These are phyloP conservation scores for Apeira syringaria DNA, from an alignment of 2,888 invertebrate genomes.

Conservation along the genomic window DNA sequence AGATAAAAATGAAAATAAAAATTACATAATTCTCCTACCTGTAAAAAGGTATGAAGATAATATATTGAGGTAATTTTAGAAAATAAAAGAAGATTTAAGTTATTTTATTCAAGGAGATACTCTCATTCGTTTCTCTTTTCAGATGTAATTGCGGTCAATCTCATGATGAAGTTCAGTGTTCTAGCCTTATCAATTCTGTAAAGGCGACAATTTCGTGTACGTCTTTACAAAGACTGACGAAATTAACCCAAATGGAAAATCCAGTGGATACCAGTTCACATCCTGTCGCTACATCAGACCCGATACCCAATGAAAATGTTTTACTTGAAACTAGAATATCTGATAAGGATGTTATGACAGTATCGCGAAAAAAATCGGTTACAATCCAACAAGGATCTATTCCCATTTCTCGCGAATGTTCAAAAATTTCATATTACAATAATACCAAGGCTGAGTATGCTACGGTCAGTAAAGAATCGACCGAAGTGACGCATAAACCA, in stretches of 20 bases:
- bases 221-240: conserved; percentile 16
- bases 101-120: too few relatives aligned
- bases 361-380: conserved; percentile 23
- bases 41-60: conserved; percentile 18
- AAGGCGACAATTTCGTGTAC: conserved; percentile 22
- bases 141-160: conserved; percentile 20
- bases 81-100: neutral
- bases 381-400: conserved; percentile 13
- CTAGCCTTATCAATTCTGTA: conserved; percentile 15
- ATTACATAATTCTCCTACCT: conserved; percentile 35
- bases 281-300: conserved; percentile 2
- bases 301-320: conserved; percentile 1
- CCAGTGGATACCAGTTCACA: conserved; percentile 3
- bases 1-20: conserved; percentile 29
- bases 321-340: neutral
- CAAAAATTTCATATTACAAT: conserved; percentile 3
- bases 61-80: conserved; percentile 11
- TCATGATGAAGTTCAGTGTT: conserved; percentile 1
- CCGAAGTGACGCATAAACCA: conserved; percentile 11
- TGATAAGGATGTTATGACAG: neutral
- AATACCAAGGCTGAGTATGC: conserved; percentile 3
- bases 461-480: conserved; percentile 13
- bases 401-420: conserved; percentile 1
- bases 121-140: too few relatives aligned
- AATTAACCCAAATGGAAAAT: conserved; percentile 1